A percentile compares a stretch with the other conserved stretches of the same genome.
These are phyloP conservation scores for Ennomos erosarius DNA, from an alignment of 2,888 invertebrate species.

Conservation along the genomic window DNA sequence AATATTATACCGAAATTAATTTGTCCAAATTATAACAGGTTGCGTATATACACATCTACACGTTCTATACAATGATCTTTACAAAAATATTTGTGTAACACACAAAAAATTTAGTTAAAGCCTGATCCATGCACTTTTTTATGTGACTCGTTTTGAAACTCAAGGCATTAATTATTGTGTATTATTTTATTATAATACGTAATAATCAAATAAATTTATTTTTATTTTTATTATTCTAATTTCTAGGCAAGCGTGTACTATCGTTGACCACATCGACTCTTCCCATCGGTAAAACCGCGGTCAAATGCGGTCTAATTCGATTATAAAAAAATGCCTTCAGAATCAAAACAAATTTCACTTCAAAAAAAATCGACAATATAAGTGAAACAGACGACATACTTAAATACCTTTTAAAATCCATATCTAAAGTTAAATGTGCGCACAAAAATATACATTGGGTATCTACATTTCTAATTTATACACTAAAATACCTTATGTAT, in stretches of 20 bases:
- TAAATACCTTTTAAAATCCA: neutral
- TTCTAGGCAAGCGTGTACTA: no score
- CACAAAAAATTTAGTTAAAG: conserved; percentile 70
- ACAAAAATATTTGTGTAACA: conserved; percentile 40
- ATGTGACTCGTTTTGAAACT: conserved; percentile 7
- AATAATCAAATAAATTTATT: no score
- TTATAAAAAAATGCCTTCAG: neutral
- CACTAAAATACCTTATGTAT: no score
- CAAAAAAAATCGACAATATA: neutral
- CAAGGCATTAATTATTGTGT: neutral
- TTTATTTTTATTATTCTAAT: no score
- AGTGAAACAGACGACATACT: neutral
- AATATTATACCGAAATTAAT: neutral
- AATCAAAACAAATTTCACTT: conserved; percentile 2
- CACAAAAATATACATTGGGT: conserved; percentile 6
- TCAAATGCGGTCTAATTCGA: no score
- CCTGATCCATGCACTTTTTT: conserved; percentile 68
- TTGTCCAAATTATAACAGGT: conserved; percentile 13
- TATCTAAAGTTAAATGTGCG: conserved; percentile 13
- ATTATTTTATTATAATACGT: no score
- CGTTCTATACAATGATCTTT: conserved; percentile 22
- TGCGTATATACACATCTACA: conserved; percentile 41
- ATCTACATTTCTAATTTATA: no score
- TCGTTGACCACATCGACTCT: no score
- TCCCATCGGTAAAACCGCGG: no score